Conservation (phyloP, 2,113 vertebrate species). For the Electrona antarctica region DNA sequence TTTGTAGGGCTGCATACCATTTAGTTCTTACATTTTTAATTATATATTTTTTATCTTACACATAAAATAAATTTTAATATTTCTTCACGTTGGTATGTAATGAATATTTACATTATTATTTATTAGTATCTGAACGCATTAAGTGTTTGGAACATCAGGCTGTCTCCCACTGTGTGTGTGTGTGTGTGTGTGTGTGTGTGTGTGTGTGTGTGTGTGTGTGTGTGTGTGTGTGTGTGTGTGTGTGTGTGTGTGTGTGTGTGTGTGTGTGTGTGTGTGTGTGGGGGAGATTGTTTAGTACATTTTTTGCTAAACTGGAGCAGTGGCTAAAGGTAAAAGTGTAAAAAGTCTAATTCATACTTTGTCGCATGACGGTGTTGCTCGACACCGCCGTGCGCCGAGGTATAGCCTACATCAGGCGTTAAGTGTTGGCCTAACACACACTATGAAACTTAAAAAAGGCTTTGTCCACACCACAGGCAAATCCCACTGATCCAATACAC, state of each 20-base stretch:
- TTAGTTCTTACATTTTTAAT: slow-evolving; percentile 65
- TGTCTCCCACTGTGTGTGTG: slow-evolving; percentile 60
- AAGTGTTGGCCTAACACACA: too few relatives aligned
- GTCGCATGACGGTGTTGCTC: slow-evolving; percentile 14
- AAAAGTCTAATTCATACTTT: slow-evolving; percentile 37
- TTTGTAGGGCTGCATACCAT: slow-evolving; percentile 79
- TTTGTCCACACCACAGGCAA: too few relatives aligned
- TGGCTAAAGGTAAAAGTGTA: slow-evolving; percentile 58
- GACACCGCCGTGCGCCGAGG: too few relatives aligned
- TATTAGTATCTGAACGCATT: slow-evolving; percentile 70
- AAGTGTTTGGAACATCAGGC: slow-evolving; percentile 61
- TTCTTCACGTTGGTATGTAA: slow-evolving; percentile 69
- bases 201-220: too few relatives aligned
- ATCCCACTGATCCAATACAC: too few relatives aligned
- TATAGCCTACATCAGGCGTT: too few relatives aligned
- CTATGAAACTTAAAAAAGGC: too few relatives aligned
- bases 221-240: too few relatives aligned
- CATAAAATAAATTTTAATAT: slow-evolving; percentile 79
- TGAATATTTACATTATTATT: slow-evolving; percentile 79
- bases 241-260: background rate
- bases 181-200: too few relatives aligned
- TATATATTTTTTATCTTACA: slow-evolving; percentile 66
- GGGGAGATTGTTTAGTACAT: background rate
- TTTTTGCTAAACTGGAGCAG: slow-evolving; percentile 65
- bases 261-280: background rate